Percentiles rank a stretch among this genome's conserved stretches.
Conservation (phyloP, 2,113 vertebrate genomes). For the Hippoglossus stenolepis region DNA sequence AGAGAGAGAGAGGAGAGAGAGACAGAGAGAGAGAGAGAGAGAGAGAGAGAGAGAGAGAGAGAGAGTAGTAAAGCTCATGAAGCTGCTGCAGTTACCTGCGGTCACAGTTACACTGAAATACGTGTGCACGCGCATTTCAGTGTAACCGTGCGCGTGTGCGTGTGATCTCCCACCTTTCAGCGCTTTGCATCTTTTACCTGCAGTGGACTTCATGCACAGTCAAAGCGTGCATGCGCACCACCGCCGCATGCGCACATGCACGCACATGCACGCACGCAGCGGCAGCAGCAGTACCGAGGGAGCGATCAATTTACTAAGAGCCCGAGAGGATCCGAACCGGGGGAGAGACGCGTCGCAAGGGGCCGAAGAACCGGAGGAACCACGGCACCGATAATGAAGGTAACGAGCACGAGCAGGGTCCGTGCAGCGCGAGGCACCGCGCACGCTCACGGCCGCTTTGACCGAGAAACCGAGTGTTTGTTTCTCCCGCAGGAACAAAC, state of each 20-base stretch:
- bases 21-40: neutral
- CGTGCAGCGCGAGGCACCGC: constrained; percentile 6
- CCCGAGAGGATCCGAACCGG: constrained; percentile 51
- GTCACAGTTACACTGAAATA: constrained; percentile 3
- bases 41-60: constrained; percentile 21
- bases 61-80: constrained; percentile 63
- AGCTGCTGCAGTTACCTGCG: constrained; percentile 48
- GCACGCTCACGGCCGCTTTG: constrained; percentile 10
- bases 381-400: constrained; percentile 66
- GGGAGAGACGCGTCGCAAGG: constrained; percentile 9
- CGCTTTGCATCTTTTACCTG: constrained; percentile 68
- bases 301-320: constrained; percentile 48
- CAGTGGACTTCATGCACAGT: constrained; percentile 60
- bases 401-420: constrained; percentile 24
- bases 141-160: constrained; percentile 2
- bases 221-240: neutral
- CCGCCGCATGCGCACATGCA: constrained; percentile 4
- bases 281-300: constrained; percentile 47
- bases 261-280: constrained; percentile 36
- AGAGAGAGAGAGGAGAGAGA: constrained; percentile 8
- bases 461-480: neutral
- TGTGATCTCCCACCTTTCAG: constrained; percentile 46
- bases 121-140: neutral
- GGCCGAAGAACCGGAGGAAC: constrained; percentile 18
- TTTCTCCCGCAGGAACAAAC: constrained; percentile 49